A percentile compares a stretch with the other conserved stretches of the same genome.
These are phyloP conservation scores for Pemphigus obesinymphae DNA, from an alignment of 1,140 invertebrate genomes.

Conservation along the genomic window DNA sequence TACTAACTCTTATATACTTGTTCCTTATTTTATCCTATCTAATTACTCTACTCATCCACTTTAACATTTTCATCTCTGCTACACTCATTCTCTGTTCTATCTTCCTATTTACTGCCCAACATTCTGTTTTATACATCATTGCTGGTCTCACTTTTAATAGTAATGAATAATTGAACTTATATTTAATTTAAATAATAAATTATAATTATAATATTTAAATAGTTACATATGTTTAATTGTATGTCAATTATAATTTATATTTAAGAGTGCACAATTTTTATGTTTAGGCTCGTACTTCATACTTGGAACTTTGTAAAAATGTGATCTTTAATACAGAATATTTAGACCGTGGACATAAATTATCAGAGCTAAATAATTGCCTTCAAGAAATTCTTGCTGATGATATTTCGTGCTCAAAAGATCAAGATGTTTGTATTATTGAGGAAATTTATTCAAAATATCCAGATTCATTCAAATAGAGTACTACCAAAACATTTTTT, in stretches of 20 bases:
- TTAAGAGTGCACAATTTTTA: not conserved
- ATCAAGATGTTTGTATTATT: slow-evolving; percentile 18
- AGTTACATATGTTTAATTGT: not conserved
- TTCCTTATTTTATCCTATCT: no score
- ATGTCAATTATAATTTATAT: not conserved
- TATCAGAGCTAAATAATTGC: slow-evolving; percentile 12
- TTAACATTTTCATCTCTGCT: no score
- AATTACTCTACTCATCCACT: no score
- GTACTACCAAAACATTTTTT: not conserved
- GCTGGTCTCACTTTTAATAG: no score
- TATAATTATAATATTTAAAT: not conserved
- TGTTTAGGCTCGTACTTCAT: slow-evolving; percentile 17
- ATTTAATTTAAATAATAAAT: no score
- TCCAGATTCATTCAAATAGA: not conserved
- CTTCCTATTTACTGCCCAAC: no score
- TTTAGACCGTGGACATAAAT: slow-evolving; percentile 17
- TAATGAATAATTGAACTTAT: no score
- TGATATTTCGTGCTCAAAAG: slow-evolving; percentile 15
- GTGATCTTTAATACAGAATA: slow-evolving; percentile 30
- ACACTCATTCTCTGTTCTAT: no score
- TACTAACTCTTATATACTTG: no score
- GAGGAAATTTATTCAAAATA: slow-evolving; percentile 32
- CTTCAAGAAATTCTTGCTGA: slow-evolving; percentile 20
- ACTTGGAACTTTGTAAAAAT: slow-evolving; percentile 35
- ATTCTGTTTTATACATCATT: no score